Conservation (phyloP, 92 coral and sea anemone species). For the Galaxea fascicularis region DNA sequence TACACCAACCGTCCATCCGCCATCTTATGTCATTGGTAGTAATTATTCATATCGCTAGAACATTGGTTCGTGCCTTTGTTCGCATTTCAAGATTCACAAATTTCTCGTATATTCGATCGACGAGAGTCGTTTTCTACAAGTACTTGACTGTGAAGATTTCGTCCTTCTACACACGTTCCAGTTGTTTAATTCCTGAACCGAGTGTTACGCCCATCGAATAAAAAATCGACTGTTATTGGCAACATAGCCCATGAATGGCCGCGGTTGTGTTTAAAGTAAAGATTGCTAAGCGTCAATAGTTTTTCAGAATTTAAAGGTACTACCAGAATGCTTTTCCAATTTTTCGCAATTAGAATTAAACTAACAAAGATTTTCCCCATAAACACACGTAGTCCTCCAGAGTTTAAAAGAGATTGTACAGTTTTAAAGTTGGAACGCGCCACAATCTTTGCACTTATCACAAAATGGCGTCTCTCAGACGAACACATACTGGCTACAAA, state of each 20-base stretch:
- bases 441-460: conserved; percentile 78
- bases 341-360: neutral
- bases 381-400: neutral
- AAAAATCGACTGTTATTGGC: conserved; percentile 64
- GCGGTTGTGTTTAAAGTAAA: conserved; percentile 53
- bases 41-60: conserved; percentile 81
- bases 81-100: conserved; percentile 66
- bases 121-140: conserved; percentile 8
- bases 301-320: conserved; percentile 38
- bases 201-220: conserved; percentile 66
- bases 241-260: conserved; percentile 59
- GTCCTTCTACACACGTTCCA: conserved; percentile 30
- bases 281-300: conserved; percentile 47
- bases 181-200: conserved; percentile 12
- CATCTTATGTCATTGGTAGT: conserved; percentile 77
- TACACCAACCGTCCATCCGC: conserved; percentile 64
- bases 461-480: conserved; percentile 84
- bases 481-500: conserved; percentile 7
- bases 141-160: conserved; percentile 11
- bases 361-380: neutral
- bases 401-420: conserved; percentile 11
- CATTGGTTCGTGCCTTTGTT: conserved; percentile 81
- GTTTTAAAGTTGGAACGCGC: conserved; percentile 66
- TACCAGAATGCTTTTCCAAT: neutral
- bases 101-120: conserved; percentile 28